Base-by-base conservation (phyloP, 2,888 invertebrate genomes). In the Gryllus longicercus region DNA sequence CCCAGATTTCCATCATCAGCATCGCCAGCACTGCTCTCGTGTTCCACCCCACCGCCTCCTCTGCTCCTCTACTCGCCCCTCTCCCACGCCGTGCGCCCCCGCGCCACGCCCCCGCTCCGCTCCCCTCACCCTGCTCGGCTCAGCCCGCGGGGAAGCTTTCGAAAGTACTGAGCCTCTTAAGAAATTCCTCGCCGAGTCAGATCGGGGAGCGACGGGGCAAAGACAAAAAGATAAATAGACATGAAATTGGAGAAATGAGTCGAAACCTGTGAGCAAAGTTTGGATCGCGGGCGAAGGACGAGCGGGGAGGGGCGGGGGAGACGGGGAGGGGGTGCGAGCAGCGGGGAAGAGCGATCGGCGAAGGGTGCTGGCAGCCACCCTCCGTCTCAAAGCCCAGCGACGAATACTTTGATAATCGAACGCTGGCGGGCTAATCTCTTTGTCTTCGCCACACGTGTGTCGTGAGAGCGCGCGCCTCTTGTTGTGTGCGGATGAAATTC, bases 171-270 rank as follows among this genome's bases (percentile, higher is more conserved):
- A 63, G 63, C 63, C 63, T 63, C n/a, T 63, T 63, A 63, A 63
- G 63, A 63, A 63, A 63, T 63, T 63, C 38, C 38, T 63, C 63
- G 63, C 63, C 63, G 63, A 49, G 77, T 18, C 77, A 50, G 50
- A 50, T 12, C 38, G n/a, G 77, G 77, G 79, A 50, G 77, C 77
- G 50, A 49, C 77, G 49, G 18, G 50, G 77, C 50, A 49, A 77
- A 82, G 79, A 79, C 80, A 76, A 78, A 77, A 76, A 82, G 82
- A 82, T 80, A 82, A 82, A 82, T 82, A 82, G 82, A 82, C 82
- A 82, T 81, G 79, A 81, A 82, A 82, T 82, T 82, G 82, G 82
- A 82, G 82, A 82, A 82, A 82, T 82, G 82, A 82, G 81, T 81
- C 82, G 82, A 82, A 82, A 81, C 81, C 80, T 63, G 80, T 82